Percentiles rank a stretch among this genome's conserved stretches.
These are phyloP conservation scores for Pelobates cultripes DNA, from an alignment of 2,797 vertebrate species.

Conservation along the genomic window DNA sequence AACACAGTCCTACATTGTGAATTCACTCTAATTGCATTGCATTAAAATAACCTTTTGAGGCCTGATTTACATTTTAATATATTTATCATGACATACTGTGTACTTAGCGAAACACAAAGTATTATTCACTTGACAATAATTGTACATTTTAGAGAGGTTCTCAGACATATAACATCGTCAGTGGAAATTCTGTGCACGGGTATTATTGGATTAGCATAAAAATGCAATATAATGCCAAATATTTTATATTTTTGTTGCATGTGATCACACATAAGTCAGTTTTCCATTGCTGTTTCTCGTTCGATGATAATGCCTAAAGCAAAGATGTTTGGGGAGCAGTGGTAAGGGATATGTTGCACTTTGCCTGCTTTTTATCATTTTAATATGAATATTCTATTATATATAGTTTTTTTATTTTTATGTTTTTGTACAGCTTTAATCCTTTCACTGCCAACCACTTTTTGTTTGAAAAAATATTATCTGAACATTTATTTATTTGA, in stretches of 20 bases:
- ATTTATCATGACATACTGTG: constrained; percentile 39
- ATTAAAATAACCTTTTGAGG: constrained; percentile 11
- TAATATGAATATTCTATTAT: constrained; percentile 21
- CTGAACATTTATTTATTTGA: too few species aligned
- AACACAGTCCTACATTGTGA: background rate
- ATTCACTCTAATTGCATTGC: constrained; percentile 26
- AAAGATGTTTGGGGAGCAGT: constrained; percentile 37
- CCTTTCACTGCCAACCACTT: too few species aligned
- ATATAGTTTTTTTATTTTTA: constrained; percentile 1
- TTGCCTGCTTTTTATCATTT: constrained; percentile 21
- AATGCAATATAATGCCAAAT: constrained; percentile 45
- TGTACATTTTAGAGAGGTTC: constrained; percentile 38
- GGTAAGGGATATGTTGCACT: constrained; percentile 28
- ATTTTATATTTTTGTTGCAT: constrained; percentile 33
- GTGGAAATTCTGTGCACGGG: constrained; percentile 30
- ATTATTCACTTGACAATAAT: constrained; percentile 43
- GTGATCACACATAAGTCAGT: constrained; percentile 28
- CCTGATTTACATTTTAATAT: constrained; percentile 34
- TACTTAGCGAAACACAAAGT: constrained; percentile 40
- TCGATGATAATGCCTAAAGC: constrained; percentile 42
- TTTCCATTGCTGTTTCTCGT: constrained; percentile 42
- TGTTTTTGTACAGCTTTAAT: constrained; percentile 49
- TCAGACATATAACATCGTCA: constrained; percentile 44
- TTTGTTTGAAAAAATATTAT: too few species aligned
- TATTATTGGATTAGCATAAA: constrained; percentile 50